Conservation (phyloP, 2,888 invertebrate species). For the Mechanitis mazaeus region DNA sequence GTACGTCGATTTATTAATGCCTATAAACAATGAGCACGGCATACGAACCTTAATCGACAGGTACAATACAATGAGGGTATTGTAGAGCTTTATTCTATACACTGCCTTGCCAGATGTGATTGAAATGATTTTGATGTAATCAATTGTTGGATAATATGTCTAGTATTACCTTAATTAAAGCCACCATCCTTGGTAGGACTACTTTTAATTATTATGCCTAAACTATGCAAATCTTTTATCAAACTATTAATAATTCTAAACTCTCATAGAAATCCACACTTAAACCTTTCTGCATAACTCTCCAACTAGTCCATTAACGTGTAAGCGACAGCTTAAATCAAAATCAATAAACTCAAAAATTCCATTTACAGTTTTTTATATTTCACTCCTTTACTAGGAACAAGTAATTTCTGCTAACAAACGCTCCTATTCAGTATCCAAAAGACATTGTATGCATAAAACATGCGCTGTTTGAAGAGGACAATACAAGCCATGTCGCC, state of each 20-base stretch:
- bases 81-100: background rate
- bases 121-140: constrained; percentile 4
- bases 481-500: constrained; percentile 56
- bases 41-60: constrained; percentile 45
- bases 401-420: constrained; percentile 32
- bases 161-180: constrained; percentile 4
- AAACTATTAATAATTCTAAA: too few relatives aligned
- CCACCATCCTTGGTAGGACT: background rate
- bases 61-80: constrained; percentile 32
- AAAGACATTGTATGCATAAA: constrained; percentile 61
- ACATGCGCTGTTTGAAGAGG: constrained; percentile 55
- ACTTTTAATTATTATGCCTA: too few relatives aligned
- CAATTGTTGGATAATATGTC: constrained; percentile 3
- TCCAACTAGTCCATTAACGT: background rate
- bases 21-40: constrained; percentile 39
- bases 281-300: too few relatives aligned
- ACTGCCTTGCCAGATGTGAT: background rate
- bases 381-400: constrained; percentile 24
- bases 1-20: constrained; percentile 61
- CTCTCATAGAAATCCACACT: too few relatives aligned
- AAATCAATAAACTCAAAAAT: background rate
- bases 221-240: too few relatives aligned
- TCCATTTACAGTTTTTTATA: constrained; percentile 18
- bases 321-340: background rate
- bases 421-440: constrained; percentile 32